Base-by-base conservation (phyloP, 2,113 vertebrate genomes). In the Galbula dea region DNA sequence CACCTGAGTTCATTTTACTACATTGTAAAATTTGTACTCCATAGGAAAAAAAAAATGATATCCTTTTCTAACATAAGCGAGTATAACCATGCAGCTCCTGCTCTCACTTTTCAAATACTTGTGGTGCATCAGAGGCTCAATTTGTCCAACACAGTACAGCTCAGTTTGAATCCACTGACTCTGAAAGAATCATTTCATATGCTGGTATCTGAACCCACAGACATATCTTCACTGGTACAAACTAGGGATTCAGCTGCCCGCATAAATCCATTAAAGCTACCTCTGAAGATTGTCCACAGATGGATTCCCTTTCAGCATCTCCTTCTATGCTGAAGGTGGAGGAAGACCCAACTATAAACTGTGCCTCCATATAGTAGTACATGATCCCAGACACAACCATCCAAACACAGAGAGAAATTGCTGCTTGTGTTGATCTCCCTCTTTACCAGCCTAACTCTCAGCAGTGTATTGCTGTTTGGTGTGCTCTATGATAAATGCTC, bases 121-220 rank as follows among this genome's bases (percentile, higher is more conserved):
- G 0, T 6, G 15, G 11, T 37, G 52, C 32, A 65, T 36, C n/a
- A 46, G 63, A 41, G 26, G 17, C 32, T 86, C 4, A 3, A 12
- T 54, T 84, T 81, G 46, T 61, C 62, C 19, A 45, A 6, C 3
- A 4, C 32, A 14, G 3, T 49, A 45, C 19, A 46, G 34, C 30
- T 78, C 62, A 34, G 20, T 61, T 73, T 68, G 48, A 74, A 51
- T 78, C 39, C 4, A 11, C 54, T 67, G 45, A 36, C 0, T 0
- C 41, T 45, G 45, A 69, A 78, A 62, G 19, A 57, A 39, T 30
- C 12, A 18, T 65, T 95, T 78, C 39, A 52, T 15, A 11, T 52
- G 41, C 30, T 0, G 0, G 19, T 51, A 72, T 65, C 41, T 0
- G 1, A 88, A 49, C 41, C 37, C n/a, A 13, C 0, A 0, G 62